Base-by-base conservation (phyloP, 2,113 vertebrate genomes). In the Lontra canadensis region DNA sequence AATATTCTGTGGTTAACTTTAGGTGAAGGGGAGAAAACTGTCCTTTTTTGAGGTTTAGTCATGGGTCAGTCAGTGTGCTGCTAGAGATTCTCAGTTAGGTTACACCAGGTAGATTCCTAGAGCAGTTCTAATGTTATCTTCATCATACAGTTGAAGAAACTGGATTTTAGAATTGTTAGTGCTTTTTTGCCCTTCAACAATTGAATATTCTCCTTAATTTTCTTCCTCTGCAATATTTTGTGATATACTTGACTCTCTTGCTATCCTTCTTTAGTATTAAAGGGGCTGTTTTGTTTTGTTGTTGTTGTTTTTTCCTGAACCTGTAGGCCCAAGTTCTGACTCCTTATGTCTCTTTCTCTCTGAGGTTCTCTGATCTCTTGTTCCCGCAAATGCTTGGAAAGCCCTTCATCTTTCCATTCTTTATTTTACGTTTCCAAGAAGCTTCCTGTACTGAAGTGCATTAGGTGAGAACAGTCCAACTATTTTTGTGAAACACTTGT, bases 351-450 rank as follows among this genome's bases (percentile, higher is more conserved):
- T 89, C n/a, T 89, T 52, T 71, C 20, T 74, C 5, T 86, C 18
- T 80, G 76, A 63, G 49, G 63, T 20, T 74, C 34, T 90, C 36
- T 92, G 34, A 26, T 95, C 86, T 83, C 36, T 20, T 85, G 23
- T 92, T 93, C 82, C 65, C 44, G 31, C 71, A 44, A 94, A 57
- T 88, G 10, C 55, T 93, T 94, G 42, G 88, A 93, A 95, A 96
- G 63, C 57, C 82, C 39, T 88, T 8, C 25, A 23, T 97, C 39
- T 52, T 96, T 59, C 13, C 25, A 65, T 95, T 92, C 29, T 82
- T 95, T 95, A 67, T 80, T 86, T 47, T 74, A 52, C 47, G 21
- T 96, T 97, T 96, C 59, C 13, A 94, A 55, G 90, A 96, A 92
- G 34, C 47, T 83, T 92, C 52, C 23, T 97, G 52, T 67, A 82